Evolutionary conservation across 2,888 invertebrate species (phyloP), one percentile per base, ranked within the genome.

Genomic region (Phengaris alcon): DNA sequence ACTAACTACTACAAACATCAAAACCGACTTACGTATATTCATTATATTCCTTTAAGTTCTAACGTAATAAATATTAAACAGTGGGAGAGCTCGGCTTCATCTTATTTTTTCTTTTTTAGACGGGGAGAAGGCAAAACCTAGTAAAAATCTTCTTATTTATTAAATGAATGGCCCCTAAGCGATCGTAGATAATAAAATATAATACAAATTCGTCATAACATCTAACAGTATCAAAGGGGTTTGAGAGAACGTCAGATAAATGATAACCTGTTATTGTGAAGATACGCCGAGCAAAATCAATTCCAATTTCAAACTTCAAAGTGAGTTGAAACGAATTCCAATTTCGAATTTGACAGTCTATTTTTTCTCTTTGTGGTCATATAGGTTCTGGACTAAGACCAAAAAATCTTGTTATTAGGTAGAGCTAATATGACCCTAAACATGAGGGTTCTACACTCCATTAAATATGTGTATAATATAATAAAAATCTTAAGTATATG

Each of bases 171-270:
- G 35, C 35, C 35, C 35, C 12, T 59, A 22, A 64, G 35, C 12
- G 6, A 13, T 64, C 22, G 35, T 44, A 35, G 35, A 44, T 12
- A 64, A 44, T 13, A 35, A 3, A 48, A 6, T 9, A 35, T 64
- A 64, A 44, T 64, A 64, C 12, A 12, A 44, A 13, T 44, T 64
- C 22, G 15, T 64, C 64, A 64, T 12, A 44, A 64, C 35, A 64
- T 35, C 35, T 6, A 35, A 64, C 44, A 35, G 12, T 35, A 64
- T 52, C 52, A 64, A 64, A 64, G 35, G 35, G 64, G 44, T 64
- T 64, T 64, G 64, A 35, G 59, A 64, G 64, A 35, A 44, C 64
- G 64, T 64, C 64, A 64, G 64, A 64, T 64, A 44, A 35, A 64
- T 64, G 64, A 64, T 64, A 64, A 44, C 35, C 12, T 64, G 64